These are phyloP conservation scores for Dicrostonyx torquatus DNA, from an alignment of 2,797 vertebrate genomes.

Conservation along the genomic window DNA sequence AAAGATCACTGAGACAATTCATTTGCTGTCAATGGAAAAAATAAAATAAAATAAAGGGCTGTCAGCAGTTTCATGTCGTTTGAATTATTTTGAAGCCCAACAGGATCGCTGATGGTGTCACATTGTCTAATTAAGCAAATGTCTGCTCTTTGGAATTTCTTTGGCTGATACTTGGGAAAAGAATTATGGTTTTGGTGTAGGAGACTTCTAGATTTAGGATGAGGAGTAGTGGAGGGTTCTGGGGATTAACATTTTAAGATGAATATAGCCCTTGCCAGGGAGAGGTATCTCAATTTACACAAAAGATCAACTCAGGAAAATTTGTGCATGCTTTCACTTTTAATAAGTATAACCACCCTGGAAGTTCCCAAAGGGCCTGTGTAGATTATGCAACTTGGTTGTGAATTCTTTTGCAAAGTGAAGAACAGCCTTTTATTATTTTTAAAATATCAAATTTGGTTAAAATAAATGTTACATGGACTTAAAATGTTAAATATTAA, in stretches of 20 bases:
- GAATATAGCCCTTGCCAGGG: slow-evolving; percentile 36
- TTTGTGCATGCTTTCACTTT: slow-evolving; percentile 56
- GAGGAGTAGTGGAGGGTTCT: slow-evolving; percentile 18
- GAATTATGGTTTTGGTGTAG: slow-evolving; percentile 42
- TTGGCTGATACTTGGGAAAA: slow-evolving; percentile 46
- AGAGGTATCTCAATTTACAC: slow-evolving; percentile 56
- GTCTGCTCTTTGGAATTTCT: slow-evolving; percentile 19
- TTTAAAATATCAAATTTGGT: slow-evolving; percentile 63
- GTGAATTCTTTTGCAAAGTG: slow-evolving; percentile 49
- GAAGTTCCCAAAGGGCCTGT: slow-evolving; percentile 26
- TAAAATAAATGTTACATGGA: slow-evolving; percentile 68
- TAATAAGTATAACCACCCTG: slow-evolving; percentile 59
- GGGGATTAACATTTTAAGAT: slow-evolving; percentile 56
- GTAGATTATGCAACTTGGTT: slow-evolving; percentile 32
- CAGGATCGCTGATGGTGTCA: neutral
- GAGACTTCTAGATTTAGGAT: neutral
- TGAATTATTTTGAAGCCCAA: slow-evolving; percentile 23
- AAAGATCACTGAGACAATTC: neutral
- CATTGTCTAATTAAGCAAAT: slow-evolving; percentile 42
- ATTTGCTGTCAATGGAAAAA: slow-evolving; percentile 6
- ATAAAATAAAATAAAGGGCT: slow-evolving; percentile 13
- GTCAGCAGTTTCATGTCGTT: slow-evolving; percentile 25
- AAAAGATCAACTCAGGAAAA: slow-evolving; percentile 59
- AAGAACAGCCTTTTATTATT: slow-evolving; percentile 49
- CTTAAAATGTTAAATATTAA: slow-evolving; percentile 70